These are phyloP conservation scores for Acanthopleura granulata DNA, from an alignment of 2,888 invertebrate species.

Conservation along the genomic window DNA sequence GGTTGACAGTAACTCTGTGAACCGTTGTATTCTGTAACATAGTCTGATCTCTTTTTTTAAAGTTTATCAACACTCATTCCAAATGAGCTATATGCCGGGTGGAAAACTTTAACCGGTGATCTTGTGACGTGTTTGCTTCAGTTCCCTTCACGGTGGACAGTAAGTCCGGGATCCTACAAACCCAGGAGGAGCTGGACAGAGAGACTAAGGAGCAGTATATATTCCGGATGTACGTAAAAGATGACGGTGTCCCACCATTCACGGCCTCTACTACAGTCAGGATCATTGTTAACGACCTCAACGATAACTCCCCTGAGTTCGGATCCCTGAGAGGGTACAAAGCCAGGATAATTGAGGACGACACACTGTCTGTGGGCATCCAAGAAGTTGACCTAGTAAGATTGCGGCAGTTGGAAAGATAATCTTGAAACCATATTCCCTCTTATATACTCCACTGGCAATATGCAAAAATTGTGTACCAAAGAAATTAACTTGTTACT, in stretches of 20 bases:
- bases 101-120: no score
- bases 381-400: constrained; percentile 33
- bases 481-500: no score
- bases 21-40: no score
- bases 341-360: constrained; percentile 24
- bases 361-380: constrained; percentile 21
- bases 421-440: no score
- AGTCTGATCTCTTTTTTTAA: no score
- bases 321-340: constrained; percentile 16
- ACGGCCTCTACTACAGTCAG: constrained; percentile 28
- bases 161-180: constrained; percentile 23
- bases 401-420: no score
- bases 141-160: constrained; percentile 25
- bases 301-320: constrained; percentile 35
- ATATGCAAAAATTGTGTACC: no score
- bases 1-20: no score
- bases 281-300: constrained; percentile 33
- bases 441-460: no score
- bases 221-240: constrained; percentile 34
- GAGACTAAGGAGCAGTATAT: constrained; percentile 25
- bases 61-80: no score
- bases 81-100: no score
- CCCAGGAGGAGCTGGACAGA: constrained; percentile 27
- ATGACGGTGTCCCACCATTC: constrained; percentile 32
- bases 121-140: not conserved